A percentile compares a stretch with the other conserved stretches of the same genome.
Conservation (phyloP, 2,113 vertebrate species). For the Hyla sarda region DNA sequence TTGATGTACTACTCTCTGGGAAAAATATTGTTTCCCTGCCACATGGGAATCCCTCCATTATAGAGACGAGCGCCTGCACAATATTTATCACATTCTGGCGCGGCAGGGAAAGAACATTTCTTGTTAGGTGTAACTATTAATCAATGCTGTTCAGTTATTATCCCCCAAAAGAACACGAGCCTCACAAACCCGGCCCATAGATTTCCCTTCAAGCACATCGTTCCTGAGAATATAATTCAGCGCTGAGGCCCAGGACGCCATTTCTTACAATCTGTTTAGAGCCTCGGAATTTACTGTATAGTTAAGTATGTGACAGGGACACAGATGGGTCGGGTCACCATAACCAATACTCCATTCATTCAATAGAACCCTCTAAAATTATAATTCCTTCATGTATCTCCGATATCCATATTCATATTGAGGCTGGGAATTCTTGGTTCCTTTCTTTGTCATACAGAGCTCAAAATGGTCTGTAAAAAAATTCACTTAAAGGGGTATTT, state of each 20-base stretch:
- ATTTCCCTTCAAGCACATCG: not conserved
- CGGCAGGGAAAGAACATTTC: not conserved
- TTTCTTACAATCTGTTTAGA: not conserved
- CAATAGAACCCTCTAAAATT: no score
- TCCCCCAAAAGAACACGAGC: not conserved
- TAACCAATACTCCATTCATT: not conserved
- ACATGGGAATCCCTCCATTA: not conserved
- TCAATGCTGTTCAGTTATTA: not conserved
- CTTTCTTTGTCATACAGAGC: no score
- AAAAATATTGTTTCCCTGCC: not conserved
- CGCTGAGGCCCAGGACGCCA: not conserved
- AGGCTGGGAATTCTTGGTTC: no score
- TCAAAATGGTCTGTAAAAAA: no score
- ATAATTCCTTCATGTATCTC: no score
- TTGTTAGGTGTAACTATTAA: not conserved
- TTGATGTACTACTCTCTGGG: not conserved
- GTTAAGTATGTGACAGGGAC: not conserved
- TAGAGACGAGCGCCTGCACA: not conserved
- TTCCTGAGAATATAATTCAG: constrained; percentile 11
- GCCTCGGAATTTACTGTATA: not conserved
- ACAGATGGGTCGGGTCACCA: not conserved
- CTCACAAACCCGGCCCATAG: not conserved
- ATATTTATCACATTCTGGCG: not conserved
- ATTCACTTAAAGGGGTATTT: no score
- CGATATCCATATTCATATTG: no score